Conservation (phyloP, 2,113 vertebrate genomes). For the Pelmatolapia mariae region DNA sequence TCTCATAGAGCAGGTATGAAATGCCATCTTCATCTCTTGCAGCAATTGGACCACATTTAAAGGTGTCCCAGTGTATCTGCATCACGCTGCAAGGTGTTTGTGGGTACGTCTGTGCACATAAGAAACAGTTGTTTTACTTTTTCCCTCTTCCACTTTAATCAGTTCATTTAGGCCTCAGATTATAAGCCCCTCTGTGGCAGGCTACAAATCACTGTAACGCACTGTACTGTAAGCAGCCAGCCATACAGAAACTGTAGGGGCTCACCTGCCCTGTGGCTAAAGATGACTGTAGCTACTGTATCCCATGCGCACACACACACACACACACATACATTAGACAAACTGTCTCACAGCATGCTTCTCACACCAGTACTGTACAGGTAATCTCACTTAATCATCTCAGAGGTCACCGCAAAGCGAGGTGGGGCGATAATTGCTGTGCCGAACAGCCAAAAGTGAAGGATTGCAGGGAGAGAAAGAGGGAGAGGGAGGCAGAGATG, state of each 20-base stretch:
- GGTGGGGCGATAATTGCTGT: constrained; percentile 67
- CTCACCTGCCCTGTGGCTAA: constrained; percentile 63
- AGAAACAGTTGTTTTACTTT: background rate
- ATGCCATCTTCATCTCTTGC: background rate
- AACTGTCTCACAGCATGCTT: constrained; percentile 53
- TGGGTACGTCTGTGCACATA: background rate
- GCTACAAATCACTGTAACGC: constrained; percentile 48
- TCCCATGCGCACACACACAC: background rate
- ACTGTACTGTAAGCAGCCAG: constrained; percentile 41
- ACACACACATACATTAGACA: constrained; percentile 3
- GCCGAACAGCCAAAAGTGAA: constrained; percentile 59
- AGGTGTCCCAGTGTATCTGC: background rate
- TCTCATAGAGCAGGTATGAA: background rate
- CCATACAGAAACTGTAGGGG: constrained; percentile 53
- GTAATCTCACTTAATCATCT: constrained; percentile 78
- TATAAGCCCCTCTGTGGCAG: constrained; percentile 15
- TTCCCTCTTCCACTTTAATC: background rate
- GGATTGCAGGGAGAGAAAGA: constrained; percentile 22
- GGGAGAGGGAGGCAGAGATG: background rate
- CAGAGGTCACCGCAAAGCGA: constrained; percentile 65
- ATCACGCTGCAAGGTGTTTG: background rate
- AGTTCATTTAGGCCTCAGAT: constrained; percentile 19
- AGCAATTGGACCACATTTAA: background rate
- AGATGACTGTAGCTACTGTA: constrained; percentile 44
- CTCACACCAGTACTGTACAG: constrained; percentile 46